phyloP scores from a whole-genome alignment of 30 jellyfish, hydroid and myxozoan genomes.

The Chironex yamaguchii region DNA sequence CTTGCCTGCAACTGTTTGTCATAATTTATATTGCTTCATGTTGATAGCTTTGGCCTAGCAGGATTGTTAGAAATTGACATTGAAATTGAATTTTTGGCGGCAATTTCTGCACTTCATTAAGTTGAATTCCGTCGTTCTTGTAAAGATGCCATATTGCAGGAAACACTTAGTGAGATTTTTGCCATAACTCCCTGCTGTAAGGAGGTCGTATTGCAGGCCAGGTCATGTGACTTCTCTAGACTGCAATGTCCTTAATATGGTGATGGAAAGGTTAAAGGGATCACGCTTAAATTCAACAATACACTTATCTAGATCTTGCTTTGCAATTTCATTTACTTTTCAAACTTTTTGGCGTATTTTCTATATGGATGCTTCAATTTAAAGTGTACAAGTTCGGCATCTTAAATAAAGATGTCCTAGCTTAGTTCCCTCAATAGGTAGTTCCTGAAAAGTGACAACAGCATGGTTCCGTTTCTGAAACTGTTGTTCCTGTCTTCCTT shows the following conservation, averaged over 20 bases:
- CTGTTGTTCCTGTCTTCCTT: constrained; percentile 21
- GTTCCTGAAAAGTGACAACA: constrained; percentile 35
- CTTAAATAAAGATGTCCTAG: constrained; percentile 11
- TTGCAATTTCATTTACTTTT: constrained; percentile 48
- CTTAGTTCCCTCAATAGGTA: constrained; percentile 4
- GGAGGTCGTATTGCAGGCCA: constrained; percentile 40
- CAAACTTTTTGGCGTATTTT: constrained; percentile 5
- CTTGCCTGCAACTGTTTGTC: constrained; percentile 48
- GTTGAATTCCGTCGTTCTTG: constrained; percentile 21
- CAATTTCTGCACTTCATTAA: constrained; percentile 13
- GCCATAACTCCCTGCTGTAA: constrained; percentile 27
- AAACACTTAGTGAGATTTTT: constrained; percentile 39
- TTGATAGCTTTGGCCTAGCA: constrained; percentile 44
- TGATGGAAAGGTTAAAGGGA: constrained; percentile 40
- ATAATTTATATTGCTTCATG: too few species aligned
- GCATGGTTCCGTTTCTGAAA: constrained; percentile 14
- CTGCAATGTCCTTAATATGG: constrained; percentile 35
- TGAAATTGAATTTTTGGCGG: constrained; percentile 17
- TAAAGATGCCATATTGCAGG: constrained; percentile 43
- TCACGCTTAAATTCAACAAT: constrained; percentile 43
- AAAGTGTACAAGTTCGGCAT: constrained; percentile 17
- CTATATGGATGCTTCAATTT: constrained; percentile 37
- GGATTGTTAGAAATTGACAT: constrained; percentile 31
- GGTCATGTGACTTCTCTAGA: constrained; percentile 46
- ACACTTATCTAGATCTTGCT: constrained; percentile 52